These are phyloP conservation scores for Epizoanthus illoricatus DNA, from an alignment of 92 coral and sea anemone genomes.

Conservation along the genomic window DNA sequence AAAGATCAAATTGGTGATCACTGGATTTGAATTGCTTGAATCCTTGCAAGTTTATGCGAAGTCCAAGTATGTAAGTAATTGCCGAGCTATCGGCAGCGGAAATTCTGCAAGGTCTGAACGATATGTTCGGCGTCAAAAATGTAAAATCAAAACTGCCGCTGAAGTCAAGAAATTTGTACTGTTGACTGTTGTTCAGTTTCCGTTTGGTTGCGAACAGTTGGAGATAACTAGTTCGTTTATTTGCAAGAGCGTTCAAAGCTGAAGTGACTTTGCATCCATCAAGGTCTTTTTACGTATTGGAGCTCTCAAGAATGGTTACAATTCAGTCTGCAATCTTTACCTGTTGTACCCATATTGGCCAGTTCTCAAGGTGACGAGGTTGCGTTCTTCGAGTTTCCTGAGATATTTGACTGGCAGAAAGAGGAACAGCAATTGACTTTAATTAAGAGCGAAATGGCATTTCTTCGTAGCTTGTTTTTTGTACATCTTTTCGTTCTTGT, in stretches of 20 bases:
- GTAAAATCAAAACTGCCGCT: background rate
- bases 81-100: background rate
- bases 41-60: constrained; percentile 2
- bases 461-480: constrained; percentile 1
- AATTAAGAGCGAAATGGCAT: constrained; percentile 4
- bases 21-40: constrained; percentile 20
- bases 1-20: constrained; percentile 21
- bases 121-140: background rate
- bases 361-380: constrained; percentile 9
- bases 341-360: constrained; percentile 18
- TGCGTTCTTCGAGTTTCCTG: background rate
- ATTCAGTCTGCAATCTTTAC: background rate
- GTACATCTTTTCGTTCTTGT: constrained; percentile 5
- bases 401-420: background rate
- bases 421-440: background rate
- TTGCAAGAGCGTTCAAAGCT: constrained; percentile 7
- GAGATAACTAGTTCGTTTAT: background rate
- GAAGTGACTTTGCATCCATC: background rate
- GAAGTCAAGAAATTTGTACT: background rate
- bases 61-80: constrained; percentile 3
- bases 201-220: constrained; percentile 11
- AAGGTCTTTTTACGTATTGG: background rate
- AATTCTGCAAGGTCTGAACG: background rate
- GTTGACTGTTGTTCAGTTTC: background rate
- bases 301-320: background rate